phyloP scores from a whole-genome alignment of 2,888 invertebrate species.

The Rhorus exstirpatorius region DNA sequence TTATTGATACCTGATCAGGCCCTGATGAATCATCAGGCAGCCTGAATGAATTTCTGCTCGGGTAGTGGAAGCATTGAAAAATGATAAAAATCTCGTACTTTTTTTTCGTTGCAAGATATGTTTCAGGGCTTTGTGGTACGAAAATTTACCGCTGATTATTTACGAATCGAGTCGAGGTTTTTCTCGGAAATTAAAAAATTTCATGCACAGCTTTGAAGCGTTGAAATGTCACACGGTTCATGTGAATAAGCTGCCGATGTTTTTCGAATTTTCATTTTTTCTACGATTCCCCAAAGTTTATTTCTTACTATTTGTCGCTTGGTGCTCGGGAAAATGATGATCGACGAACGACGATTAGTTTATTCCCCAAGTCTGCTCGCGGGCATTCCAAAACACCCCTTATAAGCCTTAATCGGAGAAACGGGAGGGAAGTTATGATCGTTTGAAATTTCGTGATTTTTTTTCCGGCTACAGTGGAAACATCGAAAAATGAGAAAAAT shows the following conservation, averaged over 20 bases:
- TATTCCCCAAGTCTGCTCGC: background rate
- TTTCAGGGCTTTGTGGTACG: background rate
- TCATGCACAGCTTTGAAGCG: background rate
- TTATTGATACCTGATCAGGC: too few species aligned
- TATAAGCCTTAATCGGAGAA: background rate
- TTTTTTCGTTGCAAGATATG: background rate
- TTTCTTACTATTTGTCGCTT: too few species aligned
- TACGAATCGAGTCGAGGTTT: background rate
- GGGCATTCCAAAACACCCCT: background rate
- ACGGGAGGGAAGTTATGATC: background rate
- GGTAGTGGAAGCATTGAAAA: background rate
- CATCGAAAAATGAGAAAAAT: background rate
- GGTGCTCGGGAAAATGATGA: too few species aligned
- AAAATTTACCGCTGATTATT: background rate
- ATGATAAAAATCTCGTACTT: background rate
- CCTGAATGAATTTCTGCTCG: too few species aligned
- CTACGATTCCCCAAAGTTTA: too few species aligned
- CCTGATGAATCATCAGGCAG: too few species aligned
- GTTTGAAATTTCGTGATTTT: background rate
- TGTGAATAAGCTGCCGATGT: too few species aligned
- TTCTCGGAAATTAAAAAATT: background rate
- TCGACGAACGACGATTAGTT: background rate
- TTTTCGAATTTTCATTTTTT: background rate
- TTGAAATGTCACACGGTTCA: too few species aligned
- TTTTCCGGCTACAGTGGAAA: background rate